A percentile compares a stretch with the other conserved stretches of the same genome.
phyloP scores from a whole-genome alignment of 2,888 invertebrate genomes.

The Alloscopus bannaensis region DNA sequence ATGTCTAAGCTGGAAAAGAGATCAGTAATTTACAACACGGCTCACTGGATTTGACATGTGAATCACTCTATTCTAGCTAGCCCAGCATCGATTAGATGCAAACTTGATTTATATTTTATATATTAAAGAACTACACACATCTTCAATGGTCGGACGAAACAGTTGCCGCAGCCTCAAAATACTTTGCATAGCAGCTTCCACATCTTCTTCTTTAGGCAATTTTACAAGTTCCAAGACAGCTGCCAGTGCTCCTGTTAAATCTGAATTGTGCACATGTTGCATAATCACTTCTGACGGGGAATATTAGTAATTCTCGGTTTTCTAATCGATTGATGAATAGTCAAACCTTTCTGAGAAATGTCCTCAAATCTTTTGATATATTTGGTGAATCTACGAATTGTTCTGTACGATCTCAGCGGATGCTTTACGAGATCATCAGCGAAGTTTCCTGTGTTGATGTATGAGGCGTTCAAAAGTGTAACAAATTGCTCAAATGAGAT shows the following conservation, averaged over 20 bases:
- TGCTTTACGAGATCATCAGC: slow-evolving; percentile 49
- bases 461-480: slow-evolving; percentile 8
- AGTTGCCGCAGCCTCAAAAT: slow-evolving; percentile 56
- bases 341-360: not conserved
- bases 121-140: too few relatives aligned
- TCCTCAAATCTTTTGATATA: slow-evolving; percentile 22
- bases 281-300: too few relatives aligned
- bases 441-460: slow-evolving; percentile 24
- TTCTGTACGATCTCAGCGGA: slow-evolving; percentile 51
- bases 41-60: too few relatives aligned
- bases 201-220: slow-evolving; percentile 55
- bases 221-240: not conserved
- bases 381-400: slow-evolving; percentile 39
- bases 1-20: slow-evolving; percentile 31
- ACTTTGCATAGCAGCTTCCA: slow-evolving; percentile 49
- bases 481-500: slow-evolving; percentile 39
- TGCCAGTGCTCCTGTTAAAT: not conserved
- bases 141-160: slow-evolving; percentile 28
- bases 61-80: too few relatives aligned
- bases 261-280: too few relatives aligned
- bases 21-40: too few relatives aligned
- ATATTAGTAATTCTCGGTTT: too few relatives aligned
- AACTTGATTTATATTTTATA: too few relatives aligned
- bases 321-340: too few relatives aligned
- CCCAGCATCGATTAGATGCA: too few relatives aligned